Evolutionary conservation across 2,888 invertebrate genomes (phyloP).

Genomic region (Aphodius granarius): DNA sequence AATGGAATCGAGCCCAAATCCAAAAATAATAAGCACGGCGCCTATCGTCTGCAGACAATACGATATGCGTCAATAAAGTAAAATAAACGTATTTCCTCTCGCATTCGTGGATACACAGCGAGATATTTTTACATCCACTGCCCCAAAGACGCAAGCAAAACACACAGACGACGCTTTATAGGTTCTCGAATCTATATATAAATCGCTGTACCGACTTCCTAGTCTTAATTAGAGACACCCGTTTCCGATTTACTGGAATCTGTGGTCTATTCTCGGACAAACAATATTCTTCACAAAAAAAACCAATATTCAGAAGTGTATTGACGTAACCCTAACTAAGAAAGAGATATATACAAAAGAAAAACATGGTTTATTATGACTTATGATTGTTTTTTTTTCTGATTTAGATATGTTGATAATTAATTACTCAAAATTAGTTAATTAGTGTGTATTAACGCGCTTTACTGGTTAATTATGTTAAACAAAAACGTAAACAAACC

Average conservation of each 20-base stretch:
- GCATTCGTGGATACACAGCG: not conserved
- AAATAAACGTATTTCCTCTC: not conserved
- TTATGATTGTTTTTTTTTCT: not conserved
- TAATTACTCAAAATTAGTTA: not conserved
- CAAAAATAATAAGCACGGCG: not conserved
- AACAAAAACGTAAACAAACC: slow-evolving; percentile 48
- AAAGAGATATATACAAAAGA: no score
- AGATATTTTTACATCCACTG: not conserved
- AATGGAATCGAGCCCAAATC: no score
- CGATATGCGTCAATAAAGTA: not conserved
- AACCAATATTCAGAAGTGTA: no score
- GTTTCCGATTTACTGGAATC: not conserved
- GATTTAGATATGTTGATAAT: not conserved
- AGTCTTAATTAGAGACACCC: not conserved
- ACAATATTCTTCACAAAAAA: not conserved
- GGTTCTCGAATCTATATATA: not conserved
- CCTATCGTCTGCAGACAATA: not conserved
- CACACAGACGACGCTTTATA: not conserved
- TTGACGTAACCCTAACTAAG: no score
- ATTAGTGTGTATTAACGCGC: not conserved
- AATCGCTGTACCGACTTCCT: not conserved
- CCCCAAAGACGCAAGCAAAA: not conserved
- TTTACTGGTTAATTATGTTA: not conserved
- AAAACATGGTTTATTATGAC: not conserved
- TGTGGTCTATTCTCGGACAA: not conserved